Base-by-base conservation (phyloP, 2,888 invertebrate species). In the Cremastinae sp. region DNA sequence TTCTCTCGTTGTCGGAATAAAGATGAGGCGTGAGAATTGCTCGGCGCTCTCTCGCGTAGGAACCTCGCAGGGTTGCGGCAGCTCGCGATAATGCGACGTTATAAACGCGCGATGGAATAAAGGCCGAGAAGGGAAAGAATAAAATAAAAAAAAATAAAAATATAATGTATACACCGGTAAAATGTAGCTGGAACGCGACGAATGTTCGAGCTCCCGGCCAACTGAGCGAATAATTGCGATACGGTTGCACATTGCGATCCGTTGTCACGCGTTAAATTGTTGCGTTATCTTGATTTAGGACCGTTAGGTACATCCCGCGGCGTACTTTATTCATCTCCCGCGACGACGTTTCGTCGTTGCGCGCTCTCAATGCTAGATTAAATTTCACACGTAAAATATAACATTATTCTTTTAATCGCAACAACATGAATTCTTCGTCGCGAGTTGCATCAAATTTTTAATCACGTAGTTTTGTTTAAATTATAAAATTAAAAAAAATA, bases 281-380 rank as follows among this genome's bases (percentile, higher is more conserved):
- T 16, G 14, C 16, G 49, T 64, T 64, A 38, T 64, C 12, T 51
- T 7, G n/a, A 65, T 65, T 65, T n/a, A n/a, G n/a, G n/a, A n/a
- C n/a, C n/a, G n/a, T n/a, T n/a, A n/a, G n/a, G n/a, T n/a, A n/a
- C n/a, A n/a, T n/a, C n/a, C n/a, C n/a, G n/a, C n/a, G n/a, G n/a
- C n/a, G n/a, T n/a, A n/a, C 5, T 41, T 2, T 41, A 16, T 62
- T 4, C 20, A 28, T 18, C 51, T 61, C 41, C 54, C 14, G 7
- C 34, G 18, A 34, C 43, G 51, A 54, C 74, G 78, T 79, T 79
- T 82, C 81, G 81, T 79, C 80, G 79, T n/a, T n/a, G n/a, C n/a
- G n/a, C n/a, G n/a, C n/a, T n/a, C n/a, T n/a, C n/a, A n/a, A n/a
- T n/a, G n/a, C n/a, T n/a, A n/a, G n/a, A n/a, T n/a, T n/a, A n/a